Percentiles rank a stretch among this genome's conserved stretches.
Conservation (phyloP, 2,888 invertebrate species). For the Eutolmus rufibarbis region DNA sequence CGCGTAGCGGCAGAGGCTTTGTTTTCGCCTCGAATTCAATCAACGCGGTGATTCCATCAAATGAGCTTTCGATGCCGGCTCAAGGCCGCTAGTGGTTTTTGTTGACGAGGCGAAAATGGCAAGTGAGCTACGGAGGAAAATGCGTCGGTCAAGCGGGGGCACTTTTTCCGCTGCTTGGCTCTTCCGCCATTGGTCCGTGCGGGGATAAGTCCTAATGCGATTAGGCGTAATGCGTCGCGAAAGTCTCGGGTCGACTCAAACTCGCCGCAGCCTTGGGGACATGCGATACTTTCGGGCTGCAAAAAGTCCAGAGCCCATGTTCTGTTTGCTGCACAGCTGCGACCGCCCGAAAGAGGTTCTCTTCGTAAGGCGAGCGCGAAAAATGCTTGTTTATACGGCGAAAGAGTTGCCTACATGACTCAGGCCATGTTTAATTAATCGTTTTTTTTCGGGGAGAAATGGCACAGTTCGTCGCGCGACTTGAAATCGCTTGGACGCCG, state of each 20-base stretch:
- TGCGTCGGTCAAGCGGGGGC: background rate
- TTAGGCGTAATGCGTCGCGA: background rate
- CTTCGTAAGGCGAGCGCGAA: background rate
- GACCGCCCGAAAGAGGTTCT: background rate
- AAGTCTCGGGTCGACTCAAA: background rate
- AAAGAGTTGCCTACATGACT: slow-evolving; percentile 1
- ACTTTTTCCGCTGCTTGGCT: background rate
- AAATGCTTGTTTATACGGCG: background rate
- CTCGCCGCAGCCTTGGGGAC: background rate
- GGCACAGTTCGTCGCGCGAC: background rate
- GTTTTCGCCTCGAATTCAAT: background rate
- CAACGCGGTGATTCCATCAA: background rate
- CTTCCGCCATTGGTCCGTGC: background rate
- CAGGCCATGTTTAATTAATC: background rate
- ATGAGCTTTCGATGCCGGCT: background rate
- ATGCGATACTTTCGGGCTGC: background rate
- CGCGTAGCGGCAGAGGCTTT: background rate
- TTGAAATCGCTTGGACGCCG: background rate
- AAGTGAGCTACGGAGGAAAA: background rate
- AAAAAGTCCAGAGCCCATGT: background rate
- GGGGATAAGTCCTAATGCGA: background rate
- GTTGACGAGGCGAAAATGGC: background rate
- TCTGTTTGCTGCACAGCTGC: background rate
- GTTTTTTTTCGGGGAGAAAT: background rate
- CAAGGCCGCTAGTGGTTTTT: background rate